Conservation (phyloP, 2,888 invertebrate genomes). For the Aphodius sticticus region DNA sequence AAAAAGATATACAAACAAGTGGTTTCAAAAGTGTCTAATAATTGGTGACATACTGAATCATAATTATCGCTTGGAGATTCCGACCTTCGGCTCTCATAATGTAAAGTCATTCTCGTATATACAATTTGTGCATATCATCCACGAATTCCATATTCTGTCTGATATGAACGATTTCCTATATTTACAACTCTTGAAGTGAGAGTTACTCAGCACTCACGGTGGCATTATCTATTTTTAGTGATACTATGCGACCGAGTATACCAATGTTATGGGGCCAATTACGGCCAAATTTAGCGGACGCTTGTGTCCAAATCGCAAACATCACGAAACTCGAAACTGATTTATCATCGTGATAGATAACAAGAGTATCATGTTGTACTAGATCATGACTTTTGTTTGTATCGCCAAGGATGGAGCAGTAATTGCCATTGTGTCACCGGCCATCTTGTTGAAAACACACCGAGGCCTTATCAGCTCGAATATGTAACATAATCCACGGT, state of each 20-base stretch:
- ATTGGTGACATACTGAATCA: background rate
- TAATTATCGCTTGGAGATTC: background rate
- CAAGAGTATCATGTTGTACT: background rate
- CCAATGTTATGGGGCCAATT: too few relatives aligned
- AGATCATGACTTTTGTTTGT: too few relatives aligned
- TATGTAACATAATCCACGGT: background rate
- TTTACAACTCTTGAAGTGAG: background rate
- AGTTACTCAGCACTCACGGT: background rate
- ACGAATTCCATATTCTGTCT: background rate
- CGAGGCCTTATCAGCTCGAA: background rate
- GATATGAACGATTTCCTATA: background rate
- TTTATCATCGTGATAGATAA: background rate
- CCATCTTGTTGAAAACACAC: too few relatives aligned
- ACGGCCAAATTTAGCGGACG: background rate
- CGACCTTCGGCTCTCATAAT: background rate
- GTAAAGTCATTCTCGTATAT: background rate
- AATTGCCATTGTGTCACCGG: too few relatives aligned
- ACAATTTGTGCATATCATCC: background rate
- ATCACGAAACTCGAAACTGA: background rate
- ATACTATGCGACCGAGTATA: background rate
- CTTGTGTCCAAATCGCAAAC: background rate
- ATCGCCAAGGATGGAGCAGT: too few relatives aligned
- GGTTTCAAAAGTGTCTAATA: background rate
- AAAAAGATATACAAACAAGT: background rate
- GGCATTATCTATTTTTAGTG: background rate